Conservation (phyloP, 2,113 vertebrate species). For the Trochalopteron elliotii region DNA sequence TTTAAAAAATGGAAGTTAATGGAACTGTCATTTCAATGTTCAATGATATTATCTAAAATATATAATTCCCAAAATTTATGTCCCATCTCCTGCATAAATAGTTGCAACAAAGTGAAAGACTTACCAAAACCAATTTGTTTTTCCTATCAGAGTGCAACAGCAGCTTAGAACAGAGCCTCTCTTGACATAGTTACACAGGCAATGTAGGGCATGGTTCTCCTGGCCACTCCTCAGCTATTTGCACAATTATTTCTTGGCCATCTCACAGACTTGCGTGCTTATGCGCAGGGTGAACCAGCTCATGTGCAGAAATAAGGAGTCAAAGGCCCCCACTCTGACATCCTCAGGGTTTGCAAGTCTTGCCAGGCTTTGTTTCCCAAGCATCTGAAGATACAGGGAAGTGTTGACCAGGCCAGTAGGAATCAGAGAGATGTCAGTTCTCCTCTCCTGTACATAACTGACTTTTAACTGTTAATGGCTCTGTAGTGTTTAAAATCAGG, state of each 20-base stretch:
- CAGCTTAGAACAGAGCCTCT: not conserved
- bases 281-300: accelerated
- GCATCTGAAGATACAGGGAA: not conserved
- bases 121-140: not conserved
- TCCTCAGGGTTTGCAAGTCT: not conserved
- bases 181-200: not conserved
- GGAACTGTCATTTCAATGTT: not conserved
- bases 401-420: not conserved
- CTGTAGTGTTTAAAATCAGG: not conserved
- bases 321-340: not conserved
- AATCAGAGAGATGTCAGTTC: not conserved
- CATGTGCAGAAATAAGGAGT: not conserved
- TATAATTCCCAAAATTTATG: not conserved
- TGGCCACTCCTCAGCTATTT: not conserved
- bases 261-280: not conserved
- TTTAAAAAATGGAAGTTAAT: not conserved
- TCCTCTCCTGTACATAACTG: not conserved
- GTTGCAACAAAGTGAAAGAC: not conserved
- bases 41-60: not conserved
- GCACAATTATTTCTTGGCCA: not conserved
- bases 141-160: not conserved
- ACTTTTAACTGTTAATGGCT: not conserved
- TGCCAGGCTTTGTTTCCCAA: not conserved
- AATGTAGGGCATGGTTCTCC: not conserved
- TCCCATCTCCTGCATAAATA: not conserved